Percentiles rank a stretch among this genome's conserved stretches.
These are phyloP conservation scores for Philhelius pedissequus DNA, from an alignment of 2,888 invertebrate genomes.

Conservation along the genomic window DNA sequence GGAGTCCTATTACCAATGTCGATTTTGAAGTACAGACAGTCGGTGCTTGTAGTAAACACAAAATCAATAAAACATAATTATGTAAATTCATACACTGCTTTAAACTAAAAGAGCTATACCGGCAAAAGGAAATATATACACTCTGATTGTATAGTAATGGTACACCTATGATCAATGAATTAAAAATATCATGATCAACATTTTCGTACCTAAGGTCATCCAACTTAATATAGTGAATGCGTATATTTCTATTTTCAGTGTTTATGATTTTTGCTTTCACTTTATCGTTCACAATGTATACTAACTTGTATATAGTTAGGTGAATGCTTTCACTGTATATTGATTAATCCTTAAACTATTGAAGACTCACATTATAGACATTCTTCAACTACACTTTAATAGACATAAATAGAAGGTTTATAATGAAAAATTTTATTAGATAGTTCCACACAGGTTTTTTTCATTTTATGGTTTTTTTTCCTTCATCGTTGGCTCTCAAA, in stretches of 20 bases:
- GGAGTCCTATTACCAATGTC: no score
- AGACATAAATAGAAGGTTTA: not conserved
- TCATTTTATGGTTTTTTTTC: not conserved
- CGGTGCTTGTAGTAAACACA: no score
- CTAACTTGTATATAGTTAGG: not conserved
- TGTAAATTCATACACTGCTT: no score
- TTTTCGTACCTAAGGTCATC: not conserved
- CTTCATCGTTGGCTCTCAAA: not conserved
- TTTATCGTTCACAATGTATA: not conserved
- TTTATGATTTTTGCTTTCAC: not conserved
- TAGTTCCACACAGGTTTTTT: not conserved
- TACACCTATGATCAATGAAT: no score
- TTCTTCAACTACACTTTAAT: not conserved
- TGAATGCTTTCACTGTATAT: not conserved
- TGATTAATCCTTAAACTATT: not conserved
- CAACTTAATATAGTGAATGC: not conserved
- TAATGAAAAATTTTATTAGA: not conserved
- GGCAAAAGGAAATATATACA: no score
- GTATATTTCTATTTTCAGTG: not conserved
- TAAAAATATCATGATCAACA: no score
- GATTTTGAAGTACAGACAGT: no score
- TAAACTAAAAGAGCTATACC: no score
- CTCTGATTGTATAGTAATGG: no score
- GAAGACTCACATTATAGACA: not conserved
- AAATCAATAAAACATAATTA: no score